A percentile compares a stretch with the other conserved stretches of the same genome.
Conservation (phyloP, 2,113 vertebrate species). For the Tetrao urogallus region DNA sequence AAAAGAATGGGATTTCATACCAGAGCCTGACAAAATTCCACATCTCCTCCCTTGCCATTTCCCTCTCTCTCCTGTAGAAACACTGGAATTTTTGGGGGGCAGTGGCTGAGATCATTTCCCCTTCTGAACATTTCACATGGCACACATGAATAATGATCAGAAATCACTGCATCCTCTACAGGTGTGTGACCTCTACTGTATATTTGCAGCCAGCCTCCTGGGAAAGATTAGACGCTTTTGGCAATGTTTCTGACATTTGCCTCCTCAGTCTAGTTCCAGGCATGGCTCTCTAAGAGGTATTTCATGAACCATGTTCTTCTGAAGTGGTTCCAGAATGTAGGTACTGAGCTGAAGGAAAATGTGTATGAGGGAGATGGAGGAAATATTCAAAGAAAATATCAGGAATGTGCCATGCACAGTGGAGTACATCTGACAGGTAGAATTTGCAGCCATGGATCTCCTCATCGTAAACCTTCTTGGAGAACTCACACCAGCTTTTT, state of each 20-base stretch:
- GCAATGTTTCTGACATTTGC: constrained; percentile 35
- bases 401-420: not conserved
- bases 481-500: constrained; percentile 9
- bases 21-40: constrained; percentile 36
- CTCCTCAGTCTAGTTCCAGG: not conserved
- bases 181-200: constrained; percentile 31
- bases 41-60: constrained; percentile 27
- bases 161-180: constrained; percentile 17
- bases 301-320: constrained; percentile 32
- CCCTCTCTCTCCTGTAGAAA: constrained; percentile 34
- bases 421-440: constrained; percentile 17
- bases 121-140: constrained; percentile 31
- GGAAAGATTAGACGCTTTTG: constrained; percentile 44
- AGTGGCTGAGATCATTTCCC: constrained; percentile 19
- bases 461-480: constrained; percentile 5
- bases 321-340: not conserved
- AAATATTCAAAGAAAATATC: not conserved
- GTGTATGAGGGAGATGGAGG: not conserved
- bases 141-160: constrained; percentile 16
- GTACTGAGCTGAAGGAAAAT: not conserved
- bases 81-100: constrained; percentile 28
- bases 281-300: constrained; percentile 13
- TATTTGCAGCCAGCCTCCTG: constrained; percentile 30
- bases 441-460: constrained; percentile 40
- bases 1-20: constrained; percentile 47